Percentiles rank a stretch among this genome's conserved stretches.
phyloP scores from a whole-genome alignment of 2,113 vertebrate genomes.

The Oreocharis arfaki region DNA sequence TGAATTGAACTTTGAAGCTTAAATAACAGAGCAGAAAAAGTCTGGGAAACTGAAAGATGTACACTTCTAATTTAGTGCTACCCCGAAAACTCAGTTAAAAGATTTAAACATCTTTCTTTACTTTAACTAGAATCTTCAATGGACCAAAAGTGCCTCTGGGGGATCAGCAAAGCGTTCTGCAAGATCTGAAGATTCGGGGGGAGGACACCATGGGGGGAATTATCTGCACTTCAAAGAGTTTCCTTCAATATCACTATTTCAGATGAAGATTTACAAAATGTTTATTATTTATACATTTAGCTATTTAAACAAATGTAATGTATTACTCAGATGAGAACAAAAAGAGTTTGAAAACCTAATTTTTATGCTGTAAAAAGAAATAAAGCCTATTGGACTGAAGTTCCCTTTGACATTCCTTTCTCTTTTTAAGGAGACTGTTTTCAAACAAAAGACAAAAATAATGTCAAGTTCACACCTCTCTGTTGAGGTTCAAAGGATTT shows the following conservation, averaged over 20 bases:
- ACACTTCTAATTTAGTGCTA: slow-evolving; percentile 16
- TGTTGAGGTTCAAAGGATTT: not conserved
- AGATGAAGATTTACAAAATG: slow-evolving; percentile 34
- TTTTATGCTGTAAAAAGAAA: not conserved
- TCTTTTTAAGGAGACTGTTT: not conserved
- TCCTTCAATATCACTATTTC: not conserved
- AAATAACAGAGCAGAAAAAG: slow-evolving; percentile 16
- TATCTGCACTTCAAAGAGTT: slow-evolving; percentile 10
- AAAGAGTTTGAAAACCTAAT: slow-evolving; percentile 19
- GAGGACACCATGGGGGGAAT: not conserved
- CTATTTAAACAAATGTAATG: slow-evolving; percentile 30
- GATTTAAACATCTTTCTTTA: slow-evolving; percentile 38
- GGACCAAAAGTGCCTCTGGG: not conserved
- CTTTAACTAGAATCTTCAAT: slow-evolving; percentile 30
- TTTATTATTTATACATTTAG: slow-evolving; percentile 56
- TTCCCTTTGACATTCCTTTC: not conserved
- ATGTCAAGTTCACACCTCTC: slow-evolving; percentile 1
- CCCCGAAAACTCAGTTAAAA: slow-evolving; percentile 6
- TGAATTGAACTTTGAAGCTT: slow-evolving; percentile 23
- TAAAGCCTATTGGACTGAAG: not conserved
- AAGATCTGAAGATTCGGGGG: not conserved
- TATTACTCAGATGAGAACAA: slow-evolving; percentile 23
- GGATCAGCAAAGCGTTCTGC: not conserved
- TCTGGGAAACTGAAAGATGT: slow-evolving; percentile 7
- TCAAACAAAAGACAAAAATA: not conserved